These are phyloP conservation scores for Pristionchus fissidentatus DNA, from an alignment of 2,888 invertebrate species.

Conservation along the genomic window DNA sequence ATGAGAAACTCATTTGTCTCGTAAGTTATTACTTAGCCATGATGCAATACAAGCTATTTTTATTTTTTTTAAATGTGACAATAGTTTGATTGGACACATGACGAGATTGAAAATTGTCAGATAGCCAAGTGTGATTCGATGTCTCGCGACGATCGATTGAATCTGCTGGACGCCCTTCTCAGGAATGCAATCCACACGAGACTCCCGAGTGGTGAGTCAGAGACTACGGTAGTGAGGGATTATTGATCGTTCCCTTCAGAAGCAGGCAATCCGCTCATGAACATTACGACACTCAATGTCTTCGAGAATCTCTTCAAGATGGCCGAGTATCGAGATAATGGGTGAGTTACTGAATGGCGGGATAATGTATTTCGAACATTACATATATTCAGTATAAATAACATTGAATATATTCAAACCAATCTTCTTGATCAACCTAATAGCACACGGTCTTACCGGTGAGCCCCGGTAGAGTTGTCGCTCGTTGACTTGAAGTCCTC, in stretches of 20 bases:
- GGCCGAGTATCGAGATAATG: neutral
- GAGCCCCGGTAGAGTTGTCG: too few species aligned
- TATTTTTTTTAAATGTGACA: too few species aligned
- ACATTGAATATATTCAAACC: too few species aligned
- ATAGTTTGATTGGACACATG: neutral
- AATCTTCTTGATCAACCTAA: too few species aligned
- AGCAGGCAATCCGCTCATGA: neutral
- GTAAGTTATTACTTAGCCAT: neutral
- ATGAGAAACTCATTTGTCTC: slow-evolving; percentile 10
- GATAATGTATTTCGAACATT: too few species aligned
- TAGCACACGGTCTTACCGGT: too few species aligned
- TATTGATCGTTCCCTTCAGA: neutral
- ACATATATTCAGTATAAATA: too few species aligned
- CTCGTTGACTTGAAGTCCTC: too few species aligned
- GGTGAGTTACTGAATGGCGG: neutral
- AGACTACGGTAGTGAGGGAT: neutral
- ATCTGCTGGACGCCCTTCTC: slow-evolving; percentile 1
- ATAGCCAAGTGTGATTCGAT: slow-evolving; percentile 23
- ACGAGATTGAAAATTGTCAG: neutral
- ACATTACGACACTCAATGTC: neutral
- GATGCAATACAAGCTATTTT: too few species aligned
- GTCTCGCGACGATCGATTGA: neutral
- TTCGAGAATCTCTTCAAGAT: slow-evolving; percentile 18
- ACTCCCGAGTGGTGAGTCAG: neutral
- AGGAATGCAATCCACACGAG: slow-evolving; percentile 5